Base-by-base conservation (phyloP, 2,888 invertebrate species). In the Scaptomyza parva region DNA sequence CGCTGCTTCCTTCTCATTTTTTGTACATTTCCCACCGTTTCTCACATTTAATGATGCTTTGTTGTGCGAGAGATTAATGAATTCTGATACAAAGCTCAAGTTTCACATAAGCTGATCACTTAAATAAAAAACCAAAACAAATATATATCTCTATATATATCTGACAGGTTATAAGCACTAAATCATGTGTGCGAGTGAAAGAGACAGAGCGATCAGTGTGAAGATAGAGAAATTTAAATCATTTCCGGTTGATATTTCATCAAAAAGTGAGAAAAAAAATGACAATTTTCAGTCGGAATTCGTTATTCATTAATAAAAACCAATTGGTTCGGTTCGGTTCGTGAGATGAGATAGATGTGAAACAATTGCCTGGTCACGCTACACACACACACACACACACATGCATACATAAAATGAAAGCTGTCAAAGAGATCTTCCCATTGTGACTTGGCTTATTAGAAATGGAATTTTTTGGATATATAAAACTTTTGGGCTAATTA, bases 51-150 rank as follows among this genome's bases (percentile, higher is more conserved):
- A 86, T 63, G 76, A 86, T 66, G 64, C 66, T 76, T 69, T 74
- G 70, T 74, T 66, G 59, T 20, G 39, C 20, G n/a, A 18, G 60
- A 83, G 88, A 83, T 88, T 88, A 88, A 83, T 83, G 82, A 86
- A 86, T 82, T 76, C 76, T 62, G 63, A 58, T 64, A 43, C 64
- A 43, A 47, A 73, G 58, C 63, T 62, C 63, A 39, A 55, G 67
- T 78, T 82, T 81, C 62, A 76, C 86, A 66, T 53, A 20, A 14
- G n/a, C 24, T 26, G 28, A 37, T 40, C 53, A 35, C 30, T 37
- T n/a, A 71, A 39, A n/a, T 7, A 3, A 24, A 3, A 24, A 24
- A 26, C 35, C 2, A 3, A 12, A 20, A 40, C 9, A 41, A 18
- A 6, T 18, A 35, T 20, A n/a, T n/a, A n/a, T n/a, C n/a, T n/a